A percentile compares a stretch with the other conserved stretches of the same genome.
phyloP scores from a whole-genome alignment of 2,113 vertebrate genomes.

The Mirza zaza region DNA sequence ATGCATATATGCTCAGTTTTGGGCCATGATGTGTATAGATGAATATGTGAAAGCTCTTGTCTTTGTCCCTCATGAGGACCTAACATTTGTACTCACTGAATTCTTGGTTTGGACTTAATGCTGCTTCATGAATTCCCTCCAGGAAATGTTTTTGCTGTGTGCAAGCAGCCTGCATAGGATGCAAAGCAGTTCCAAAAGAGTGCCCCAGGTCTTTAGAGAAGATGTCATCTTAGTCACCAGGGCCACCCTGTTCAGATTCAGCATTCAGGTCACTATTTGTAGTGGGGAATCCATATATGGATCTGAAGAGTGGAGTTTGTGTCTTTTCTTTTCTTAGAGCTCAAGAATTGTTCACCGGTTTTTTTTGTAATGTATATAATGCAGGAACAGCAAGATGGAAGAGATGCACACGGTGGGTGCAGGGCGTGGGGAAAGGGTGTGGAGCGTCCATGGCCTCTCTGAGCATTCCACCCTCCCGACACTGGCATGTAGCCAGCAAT shows the following conservation, averaged over 20 bases:
- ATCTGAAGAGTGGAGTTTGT: background rate
- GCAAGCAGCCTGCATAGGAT: background rate
- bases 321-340: background rate
- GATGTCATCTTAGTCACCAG: constrained; percentile 26
- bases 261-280: background rate
- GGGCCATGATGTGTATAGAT: constrained; percentile 63
- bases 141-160: background rate
- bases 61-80: constrained; percentile 41
- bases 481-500: too few relatives aligned
- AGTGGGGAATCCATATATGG: too few relatives aligned
- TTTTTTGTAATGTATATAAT: background rate
- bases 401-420: too few relatives aligned
- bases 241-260: background rate
- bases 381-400: background rate
- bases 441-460: too few relatives aligned
- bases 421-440: too few relatives aligned
- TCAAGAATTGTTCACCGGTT: background rate
- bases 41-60: constrained; percentile 24
- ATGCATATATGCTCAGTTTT: background rate
- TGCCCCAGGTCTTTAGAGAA: background rate
- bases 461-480: too few relatives aligned
- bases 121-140: constrained; percentile 57
- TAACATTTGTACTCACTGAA: constrained; percentile 54
- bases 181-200: constrained; percentile 22
- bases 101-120: constrained; percentile 30